A percentile compares a stretch with the other conserved stretches of the same genome.
Conservation (phyloP, 2,113 vertebrate species). For the Ranitomeya imitator region DNA sequence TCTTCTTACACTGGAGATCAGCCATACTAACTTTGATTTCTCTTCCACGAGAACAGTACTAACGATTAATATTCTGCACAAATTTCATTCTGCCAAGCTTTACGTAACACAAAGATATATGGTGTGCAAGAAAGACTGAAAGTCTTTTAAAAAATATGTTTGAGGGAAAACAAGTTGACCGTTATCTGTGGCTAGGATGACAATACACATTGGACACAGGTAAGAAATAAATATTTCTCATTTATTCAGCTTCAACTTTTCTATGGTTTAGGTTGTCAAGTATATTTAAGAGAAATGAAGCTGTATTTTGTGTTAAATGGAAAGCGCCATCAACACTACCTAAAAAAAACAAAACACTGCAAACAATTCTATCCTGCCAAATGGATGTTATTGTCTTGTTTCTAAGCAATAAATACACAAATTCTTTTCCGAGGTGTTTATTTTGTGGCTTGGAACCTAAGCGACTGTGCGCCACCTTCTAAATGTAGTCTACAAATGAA, state of each 20-base stretch:
- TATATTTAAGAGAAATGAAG: not conserved
- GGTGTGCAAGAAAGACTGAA: not conserved
- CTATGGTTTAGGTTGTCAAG: not conserved
- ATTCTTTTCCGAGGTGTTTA: constrained; percentile 82
- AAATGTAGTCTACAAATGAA: constrained; percentile 83
- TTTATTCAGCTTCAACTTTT: constrained; percentile 28
- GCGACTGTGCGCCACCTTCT: constrained; percentile 82
- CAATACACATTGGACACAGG: constrained; percentile 18
- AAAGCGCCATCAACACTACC: not conserved
- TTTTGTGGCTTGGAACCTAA: constrained; percentile 85
- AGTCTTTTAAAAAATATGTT: not conserved
- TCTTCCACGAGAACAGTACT: not conserved
- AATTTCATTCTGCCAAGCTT: not conserved
- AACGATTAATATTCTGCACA: not conserved
- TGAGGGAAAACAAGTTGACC: not conserved
- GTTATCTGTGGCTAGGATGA: not conserved
- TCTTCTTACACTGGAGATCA: not conserved
- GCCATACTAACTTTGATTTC: not conserved
- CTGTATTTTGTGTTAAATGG: not conserved
- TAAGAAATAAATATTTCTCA: constrained; percentile 29
- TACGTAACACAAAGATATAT: not conserved
- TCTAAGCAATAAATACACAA: constrained; percentile 65
- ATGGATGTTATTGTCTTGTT: not conserved
- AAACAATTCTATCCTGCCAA: constrained; percentile 5
- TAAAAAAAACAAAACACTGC: constrained; percentile 8